Conservation (phyloP, 2,797 vertebrate species). For the Emys orbicularis region DNA sequence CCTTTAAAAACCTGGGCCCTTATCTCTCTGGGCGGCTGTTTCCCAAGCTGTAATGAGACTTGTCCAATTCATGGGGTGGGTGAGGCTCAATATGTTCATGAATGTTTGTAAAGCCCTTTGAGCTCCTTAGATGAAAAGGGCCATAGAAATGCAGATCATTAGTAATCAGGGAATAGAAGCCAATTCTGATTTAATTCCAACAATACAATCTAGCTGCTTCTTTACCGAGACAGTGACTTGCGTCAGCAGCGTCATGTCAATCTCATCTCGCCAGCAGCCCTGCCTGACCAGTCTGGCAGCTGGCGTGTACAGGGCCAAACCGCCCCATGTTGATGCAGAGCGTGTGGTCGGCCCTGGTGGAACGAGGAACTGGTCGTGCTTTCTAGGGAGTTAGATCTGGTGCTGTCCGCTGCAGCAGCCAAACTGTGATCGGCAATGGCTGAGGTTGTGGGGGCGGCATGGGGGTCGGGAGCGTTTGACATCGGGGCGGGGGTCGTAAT, state of each 20-base stretch:
- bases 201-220: neutral
- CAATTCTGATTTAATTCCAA: neutral
- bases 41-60: neutral
- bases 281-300: neutral
- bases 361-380: neutral
- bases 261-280: neutral
- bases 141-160: neutral
- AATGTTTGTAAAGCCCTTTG: neutral
- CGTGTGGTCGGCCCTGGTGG: too few species aligned
- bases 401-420: neutral
- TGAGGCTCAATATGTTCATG: neutral
- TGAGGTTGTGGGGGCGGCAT: neutral
- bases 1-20: neutral
- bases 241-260: neutral
- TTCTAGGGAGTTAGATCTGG: neutral
- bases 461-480: neutral
- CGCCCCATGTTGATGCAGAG: neutral
- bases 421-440: neutral
- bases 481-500: neutral
- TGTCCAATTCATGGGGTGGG: neutral
- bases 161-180: neutral
- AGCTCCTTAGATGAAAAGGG: neutral
- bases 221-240: neutral
- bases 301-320: neutral
- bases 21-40: neutral